Evolutionary conservation across 2,888 invertebrate species (phyloP).

Genomic region (Balanococcus diminutus): DNA sequence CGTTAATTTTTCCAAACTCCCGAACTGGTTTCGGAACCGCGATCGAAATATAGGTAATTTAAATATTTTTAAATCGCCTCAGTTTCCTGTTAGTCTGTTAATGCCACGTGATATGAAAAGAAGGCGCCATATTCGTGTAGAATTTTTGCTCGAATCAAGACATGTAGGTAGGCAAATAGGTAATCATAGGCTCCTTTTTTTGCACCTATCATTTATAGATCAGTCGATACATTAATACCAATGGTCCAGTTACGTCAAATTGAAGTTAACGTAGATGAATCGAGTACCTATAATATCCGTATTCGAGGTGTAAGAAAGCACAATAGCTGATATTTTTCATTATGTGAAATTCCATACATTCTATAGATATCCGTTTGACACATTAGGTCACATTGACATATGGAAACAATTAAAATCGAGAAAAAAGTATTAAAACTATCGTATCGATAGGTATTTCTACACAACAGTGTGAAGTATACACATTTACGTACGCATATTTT

Average conservation of each 20-base stretch:
- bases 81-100: not conserved
- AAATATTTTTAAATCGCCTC: not conserved
- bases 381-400: not conserved
- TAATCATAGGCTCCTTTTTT: not conserved
- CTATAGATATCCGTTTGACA: not conserved
- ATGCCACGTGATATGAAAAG: not conserved
- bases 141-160: not conserved
- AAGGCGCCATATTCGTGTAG: not conserved
- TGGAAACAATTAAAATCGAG: not conserved
- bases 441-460: not conserved
- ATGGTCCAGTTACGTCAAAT: not conserved
- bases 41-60: not conserved
- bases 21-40: not conserved
- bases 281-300: not conserved
- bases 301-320: slow-evolving; percentile 11
- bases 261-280: not conserved
- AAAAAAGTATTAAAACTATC: not conserved
- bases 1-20: not conserved
- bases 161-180: no score
- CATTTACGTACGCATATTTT: not conserved
- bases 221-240: not conserved
- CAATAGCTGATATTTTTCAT: not conserved
- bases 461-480: not conserved
- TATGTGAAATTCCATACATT: not conserved
- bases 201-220: not conserved